Base-by-base conservation (phyloP, 2,113 vertebrate species). In the Marmota flaviventris region DNA sequence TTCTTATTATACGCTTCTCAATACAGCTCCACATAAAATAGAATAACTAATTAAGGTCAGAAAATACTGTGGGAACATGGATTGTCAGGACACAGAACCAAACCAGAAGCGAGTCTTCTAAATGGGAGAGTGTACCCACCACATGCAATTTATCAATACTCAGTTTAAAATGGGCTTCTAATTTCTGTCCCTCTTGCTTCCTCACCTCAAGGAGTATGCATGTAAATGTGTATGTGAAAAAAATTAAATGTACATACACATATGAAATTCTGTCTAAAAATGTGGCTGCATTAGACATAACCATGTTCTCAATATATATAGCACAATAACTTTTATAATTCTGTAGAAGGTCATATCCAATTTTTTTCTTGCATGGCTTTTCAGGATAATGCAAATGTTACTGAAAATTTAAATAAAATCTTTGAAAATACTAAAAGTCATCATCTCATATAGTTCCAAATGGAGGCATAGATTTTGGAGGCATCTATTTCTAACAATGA, bases 381-480 rank as follows among this genome's bases (percentile, higher is more conserved):
- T 76, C 56, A 65, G 56, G 3, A 92, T 86, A 70, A 93, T 93
- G 37, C 75, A 94, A 94, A 84, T 97, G 42, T 89, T 89, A 83
- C 16, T 92, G 83, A 91, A 25, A 89, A 91, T 56, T 78, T 98
- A 85, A 94, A 85, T 83, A 91, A 97, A 95, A 87, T 86, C 32
- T 86, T 27, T 96, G 51, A 81, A 95, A 81, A 20, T 61, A 96
- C 86, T 63, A 89, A 91, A 93, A 78, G 12, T 89, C 37, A 79
- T 91, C 65, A 11, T 24, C 4, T 32, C 20, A 79, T 45, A 65
- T 69, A 92, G 27, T 87, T 81, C 22, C 1, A 94, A 95, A 91
- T 56, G 18, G 20, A 94, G 12, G 4, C 94, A 91, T 29, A 79
- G 20, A 39, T 96, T 90, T 92, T 88, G 75, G 88, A 97, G 29